Percentiles rank a stretch among this genome's conserved stretches.
Conservation (phyloP, 2,113 vertebrate species). For the Erpornis zantholeuca region DNA sequence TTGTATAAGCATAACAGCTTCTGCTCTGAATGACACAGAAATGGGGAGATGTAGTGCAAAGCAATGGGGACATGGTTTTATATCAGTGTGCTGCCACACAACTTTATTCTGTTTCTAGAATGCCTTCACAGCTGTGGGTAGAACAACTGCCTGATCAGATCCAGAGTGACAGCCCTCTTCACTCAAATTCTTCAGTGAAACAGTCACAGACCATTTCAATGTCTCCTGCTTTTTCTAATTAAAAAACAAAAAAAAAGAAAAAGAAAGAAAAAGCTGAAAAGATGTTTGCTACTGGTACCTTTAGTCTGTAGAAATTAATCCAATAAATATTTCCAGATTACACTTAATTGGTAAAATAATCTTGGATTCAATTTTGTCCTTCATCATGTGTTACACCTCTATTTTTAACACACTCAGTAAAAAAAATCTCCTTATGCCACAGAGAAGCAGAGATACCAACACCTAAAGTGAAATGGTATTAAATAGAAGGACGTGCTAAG, state of each 20-base stretch:
- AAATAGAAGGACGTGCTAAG: neutral
- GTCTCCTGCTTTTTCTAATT: neutral
- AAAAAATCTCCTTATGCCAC: neutral
- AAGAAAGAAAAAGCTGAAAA: rapidly evolving
- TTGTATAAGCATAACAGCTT: neutral
- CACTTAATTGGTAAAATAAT: neutral
- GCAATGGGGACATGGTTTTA: neutral
- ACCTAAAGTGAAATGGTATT: neutral
- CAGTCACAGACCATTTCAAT: neutral
- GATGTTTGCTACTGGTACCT: neutral
- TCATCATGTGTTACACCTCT: neutral
- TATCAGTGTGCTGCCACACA: neutral
- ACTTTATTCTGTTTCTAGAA: neutral
- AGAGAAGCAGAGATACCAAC: neutral
- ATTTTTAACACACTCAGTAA: neutral
- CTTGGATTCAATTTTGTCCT: neutral
- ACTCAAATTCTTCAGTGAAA: neutral
- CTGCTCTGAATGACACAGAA: neutral
- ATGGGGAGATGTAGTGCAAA: neutral
- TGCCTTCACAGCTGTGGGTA: neutral
- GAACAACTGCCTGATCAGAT: neutral
- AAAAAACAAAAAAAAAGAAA: neutral
- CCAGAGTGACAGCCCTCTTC: neutral
- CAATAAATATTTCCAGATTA: neutral
- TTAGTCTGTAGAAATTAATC: neutral